Evolutionary conservation across 2,797 vertebrate species (phyloP).

Genomic region (Gephyroberyx darwinii): DNA sequence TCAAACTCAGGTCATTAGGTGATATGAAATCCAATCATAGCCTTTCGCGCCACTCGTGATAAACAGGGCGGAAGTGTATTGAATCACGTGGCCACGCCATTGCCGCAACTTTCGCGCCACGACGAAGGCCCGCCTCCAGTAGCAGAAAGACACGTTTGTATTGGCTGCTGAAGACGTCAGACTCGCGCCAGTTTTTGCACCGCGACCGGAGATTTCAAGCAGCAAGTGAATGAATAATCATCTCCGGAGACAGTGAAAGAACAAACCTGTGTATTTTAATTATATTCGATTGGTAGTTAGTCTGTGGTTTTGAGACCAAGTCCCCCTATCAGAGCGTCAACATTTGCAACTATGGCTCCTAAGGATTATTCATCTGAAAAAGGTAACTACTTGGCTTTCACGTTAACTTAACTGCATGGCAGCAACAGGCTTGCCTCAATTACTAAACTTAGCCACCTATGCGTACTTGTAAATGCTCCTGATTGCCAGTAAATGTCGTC

Average conservation of each 20-base stretch:
- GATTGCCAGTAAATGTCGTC: fast-evolving
- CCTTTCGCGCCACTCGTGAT: slow-evolving; percentile 77
- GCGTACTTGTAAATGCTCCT: neutral
- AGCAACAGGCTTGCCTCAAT: slow-evolving; percentile 65
- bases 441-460: neutral
- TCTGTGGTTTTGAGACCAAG: neutral
- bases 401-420: slow-evolving; percentile 28
- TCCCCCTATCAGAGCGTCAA: neutral
- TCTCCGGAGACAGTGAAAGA: neutral
- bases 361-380: slow-evolving; percentile 90
- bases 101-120: slow-evolving; percentile 80
- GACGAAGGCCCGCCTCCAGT: slow-evolving; percentile 59
- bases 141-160: slow-evolving; percentile 15
- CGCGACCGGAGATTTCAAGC: slow-evolving; percentile 26
- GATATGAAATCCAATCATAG: slow-evolving; percentile 49
- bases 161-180: slow-evolving; percentile 69
- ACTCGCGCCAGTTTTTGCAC: slow-evolving; percentile 84
- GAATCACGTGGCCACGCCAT: slow-evolving; percentile 64
- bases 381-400: slow-evolving; percentile 73
- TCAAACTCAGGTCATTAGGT: slow-evolving; percentile 10
- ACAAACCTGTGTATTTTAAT: slow-evolving; percentile 4
- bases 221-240: slow-evolving; percentile 57
- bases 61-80: slow-evolving; percentile 52
- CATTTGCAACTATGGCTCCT: slow-evolving; percentile 81
- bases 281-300: fast-evolving